Evolutionary conservation across 2,888 invertebrate genomes (phyloP).

Genomic region (Apamea monoglypha): DNA sequence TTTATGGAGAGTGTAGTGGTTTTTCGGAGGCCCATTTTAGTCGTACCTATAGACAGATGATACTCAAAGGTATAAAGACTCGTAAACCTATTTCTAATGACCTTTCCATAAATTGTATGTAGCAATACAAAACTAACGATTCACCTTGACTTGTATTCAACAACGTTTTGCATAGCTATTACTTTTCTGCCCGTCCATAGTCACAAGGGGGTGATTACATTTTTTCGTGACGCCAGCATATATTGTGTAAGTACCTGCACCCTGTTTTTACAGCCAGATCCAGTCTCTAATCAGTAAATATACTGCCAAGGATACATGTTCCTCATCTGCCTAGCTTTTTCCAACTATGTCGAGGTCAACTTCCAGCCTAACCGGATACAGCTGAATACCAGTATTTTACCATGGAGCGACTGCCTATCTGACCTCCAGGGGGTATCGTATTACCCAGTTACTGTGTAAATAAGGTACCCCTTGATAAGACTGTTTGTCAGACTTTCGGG

Average conservation of each 20-base stretch:
- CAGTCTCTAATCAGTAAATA: neutral
- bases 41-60: neutral
- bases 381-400: neutral
- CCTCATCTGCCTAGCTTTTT: neutral
- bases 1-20: neutral
- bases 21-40: neutral
- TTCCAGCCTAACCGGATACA: neutral
- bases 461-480: neutral
- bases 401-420: neutral
- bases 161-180: neutral
- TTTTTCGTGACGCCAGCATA: neutral
- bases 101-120: neutral
- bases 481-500: neutral
- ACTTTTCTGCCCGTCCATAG: neutral
- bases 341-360: neutral
- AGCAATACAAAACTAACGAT: neutral
- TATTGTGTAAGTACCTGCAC: neutral
- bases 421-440: neutral
- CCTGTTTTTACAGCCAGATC: no score
- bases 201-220: neutral
- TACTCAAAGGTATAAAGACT: neutral
- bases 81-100: neutral
- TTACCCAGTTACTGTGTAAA: neutral
- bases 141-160: slow-evolving; percentile 11
- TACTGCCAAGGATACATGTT: neutral